Conservation (phyloP, 35 echinoderm and acorn worm genomes). For the Stichopus chloronotus region DNA sequence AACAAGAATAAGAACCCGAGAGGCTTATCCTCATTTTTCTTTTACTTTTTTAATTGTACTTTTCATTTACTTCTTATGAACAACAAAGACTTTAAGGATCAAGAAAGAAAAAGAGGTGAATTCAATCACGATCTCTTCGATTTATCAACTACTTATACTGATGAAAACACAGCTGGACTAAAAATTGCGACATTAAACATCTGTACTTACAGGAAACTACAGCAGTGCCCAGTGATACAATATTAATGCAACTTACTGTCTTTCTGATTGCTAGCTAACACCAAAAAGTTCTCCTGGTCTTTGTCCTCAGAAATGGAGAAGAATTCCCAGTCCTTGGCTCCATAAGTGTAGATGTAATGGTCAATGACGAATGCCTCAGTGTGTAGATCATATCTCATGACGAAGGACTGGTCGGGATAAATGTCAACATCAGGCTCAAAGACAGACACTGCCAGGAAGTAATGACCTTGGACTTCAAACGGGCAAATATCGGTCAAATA, state of each 20-base stretch:
- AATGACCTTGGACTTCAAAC: slow-evolving; percentile 49
- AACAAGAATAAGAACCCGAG: too few species aligned
- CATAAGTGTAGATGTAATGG: slow-evolving; percentile 63
- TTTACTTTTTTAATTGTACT: too few species aligned
- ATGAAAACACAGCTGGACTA: too few species aligned
- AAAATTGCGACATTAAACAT: too few species aligned
- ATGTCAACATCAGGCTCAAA: background rate
- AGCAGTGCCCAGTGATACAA: too few species aligned
- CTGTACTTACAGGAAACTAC: too few species aligned
- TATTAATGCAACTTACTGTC: slow-evolving; percentile 12
- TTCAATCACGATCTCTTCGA: too few species aligned
- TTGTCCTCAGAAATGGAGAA: slow-evolving; percentile 49
- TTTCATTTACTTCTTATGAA: too few species aligned
- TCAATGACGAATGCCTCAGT: slow-evolving; percentile 23
- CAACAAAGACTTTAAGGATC: too few species aligned
- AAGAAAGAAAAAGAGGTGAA: too few species aligned
- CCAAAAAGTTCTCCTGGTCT: slow-evolving; percentile 60
- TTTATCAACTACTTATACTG: too few species aligned
- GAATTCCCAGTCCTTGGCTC: slow-evolving; percentile 60
- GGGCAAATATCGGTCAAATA: slow-evolving; percentile 43
- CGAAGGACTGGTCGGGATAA: slow-evolving; percentile 44
- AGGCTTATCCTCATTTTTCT: too few species aligned
- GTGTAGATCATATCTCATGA: slow-evolving; percentile 44
- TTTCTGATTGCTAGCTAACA: slow-evolving; percentile 36
- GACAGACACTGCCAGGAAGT: slow-evolving; percentile 31